Percentiles rank a stretch among this genome's conserved stretches.
Conservation (phyloP, 1,140 invertebrate species). For the Babylonia areolata region DNA sequence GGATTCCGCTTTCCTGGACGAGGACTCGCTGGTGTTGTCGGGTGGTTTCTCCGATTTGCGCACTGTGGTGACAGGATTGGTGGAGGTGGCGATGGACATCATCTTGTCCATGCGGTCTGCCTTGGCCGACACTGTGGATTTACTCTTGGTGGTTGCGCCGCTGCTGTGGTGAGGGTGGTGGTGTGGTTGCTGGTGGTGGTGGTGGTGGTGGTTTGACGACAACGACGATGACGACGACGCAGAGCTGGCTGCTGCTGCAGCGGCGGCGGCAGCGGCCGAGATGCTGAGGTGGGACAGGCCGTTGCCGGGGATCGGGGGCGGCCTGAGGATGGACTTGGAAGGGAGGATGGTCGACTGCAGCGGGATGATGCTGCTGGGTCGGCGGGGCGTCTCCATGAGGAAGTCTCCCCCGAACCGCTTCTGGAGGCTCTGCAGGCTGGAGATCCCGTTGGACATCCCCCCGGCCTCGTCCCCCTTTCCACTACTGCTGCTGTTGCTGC, state of each 20-base stretch:
- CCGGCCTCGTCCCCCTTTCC: neutral
- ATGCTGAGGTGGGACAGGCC: conserved; percentile 27
- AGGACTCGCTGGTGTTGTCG: neutral
- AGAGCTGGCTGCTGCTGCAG: neutral
- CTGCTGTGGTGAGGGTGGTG: neutral
- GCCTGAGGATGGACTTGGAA: conserved; percentile 29
- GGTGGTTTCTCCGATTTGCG: neutral
- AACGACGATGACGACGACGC: too few relatives aligned
- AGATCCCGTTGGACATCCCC: conserved; percentile 48
- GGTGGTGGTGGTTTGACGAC: neutral
- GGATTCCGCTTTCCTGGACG: neutral
- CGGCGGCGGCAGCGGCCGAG: conserved; percentile 21
- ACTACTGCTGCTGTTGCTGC: too few relatives aligned
- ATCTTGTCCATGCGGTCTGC: conserved; percentile 10
- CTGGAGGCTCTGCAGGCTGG: conserved; percentile 71
- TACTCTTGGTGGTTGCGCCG: neutral
- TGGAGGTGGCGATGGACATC: neutral
- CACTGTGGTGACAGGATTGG: neutral
- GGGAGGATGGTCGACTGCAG: conserved; percentile 46
- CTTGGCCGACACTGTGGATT: conserved; percentile 4
- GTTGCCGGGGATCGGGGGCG: conserved; percentile 3
- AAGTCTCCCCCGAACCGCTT: conserved; percentile 68
- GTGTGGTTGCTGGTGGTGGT: conserved; percentile 5
- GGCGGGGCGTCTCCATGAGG: conserved; percentile 54
- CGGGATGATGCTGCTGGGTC: conserved; percentile 52